Conservation (phyloP, 1,140 invertebrate genomes). For the Dryas iulia region DNA sequence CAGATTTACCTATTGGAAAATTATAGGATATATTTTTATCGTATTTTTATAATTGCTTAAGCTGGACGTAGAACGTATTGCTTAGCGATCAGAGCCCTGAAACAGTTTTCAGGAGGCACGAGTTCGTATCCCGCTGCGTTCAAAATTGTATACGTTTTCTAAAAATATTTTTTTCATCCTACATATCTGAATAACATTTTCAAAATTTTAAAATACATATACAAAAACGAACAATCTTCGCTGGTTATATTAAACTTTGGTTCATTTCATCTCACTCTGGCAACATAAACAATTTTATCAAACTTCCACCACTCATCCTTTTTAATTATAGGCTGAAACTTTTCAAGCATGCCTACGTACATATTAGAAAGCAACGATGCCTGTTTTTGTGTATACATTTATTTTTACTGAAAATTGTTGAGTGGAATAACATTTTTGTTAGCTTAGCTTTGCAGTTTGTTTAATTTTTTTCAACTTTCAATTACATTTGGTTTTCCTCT, state of each 20-base stretch:
- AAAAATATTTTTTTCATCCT: too few species aligned
- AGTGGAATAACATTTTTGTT: neutral
- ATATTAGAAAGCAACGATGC: neutral
- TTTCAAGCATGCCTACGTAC: slow-evolving; percentile 1
- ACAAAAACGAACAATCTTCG: neutral
- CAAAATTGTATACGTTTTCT: too few species aligned
- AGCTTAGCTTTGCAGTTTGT: neutral
- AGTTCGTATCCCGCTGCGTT: too few species aligned
- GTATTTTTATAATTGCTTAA: too few species aligned
- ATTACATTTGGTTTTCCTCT: too few species aligned
- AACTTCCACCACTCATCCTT: neutral
- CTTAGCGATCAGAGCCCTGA: too few species aligned
- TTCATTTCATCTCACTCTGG: neutral
- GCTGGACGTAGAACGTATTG: too few species aligned
- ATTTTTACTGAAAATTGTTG: neutral
- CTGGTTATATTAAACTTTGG: neutral
- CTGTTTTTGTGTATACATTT: neutral
- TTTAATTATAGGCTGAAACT: slow-evolving; percentile 2
- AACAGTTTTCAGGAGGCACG: too few species aligned
- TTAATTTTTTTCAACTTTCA: neutral
- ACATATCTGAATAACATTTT: too few species aligned
- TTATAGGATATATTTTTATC: too few species aligned
- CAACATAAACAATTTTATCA: neutral
- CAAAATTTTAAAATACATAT: too few species aligned
- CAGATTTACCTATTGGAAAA: too few species aligned